These are phyloP conservation scores for Nephrotoma flavescens DNA, from an alignment of 2,888 invertebrate genomes.

Conservation along the genomic window DNA sequence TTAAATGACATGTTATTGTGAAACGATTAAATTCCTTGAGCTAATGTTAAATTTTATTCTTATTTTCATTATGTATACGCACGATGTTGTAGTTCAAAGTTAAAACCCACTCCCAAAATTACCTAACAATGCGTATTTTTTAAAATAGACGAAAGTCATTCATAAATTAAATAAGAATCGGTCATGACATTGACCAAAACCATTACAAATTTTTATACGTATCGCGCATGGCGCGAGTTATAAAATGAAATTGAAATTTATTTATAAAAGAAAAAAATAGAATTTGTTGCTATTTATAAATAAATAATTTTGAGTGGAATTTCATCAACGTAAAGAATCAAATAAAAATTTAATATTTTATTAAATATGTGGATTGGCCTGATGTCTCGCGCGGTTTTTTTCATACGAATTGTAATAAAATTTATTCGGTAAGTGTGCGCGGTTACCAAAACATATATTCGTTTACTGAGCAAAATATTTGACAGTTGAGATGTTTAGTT, in stretches of 20 bases:
- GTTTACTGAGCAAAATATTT: not conserved
- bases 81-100: not conserved
- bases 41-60: no score
- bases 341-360: not conserved
- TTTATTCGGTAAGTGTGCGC: no score
- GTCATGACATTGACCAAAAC: not conserved
- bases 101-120: not conserved
- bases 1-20: no score
- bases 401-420: no score
- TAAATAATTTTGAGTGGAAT: not conserved
- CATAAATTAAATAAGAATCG: not conserved
- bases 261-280: not conserved
- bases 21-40: no score
- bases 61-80: no score
- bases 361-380: not conserved
- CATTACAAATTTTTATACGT: not conserved
- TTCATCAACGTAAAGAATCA: not conserved
- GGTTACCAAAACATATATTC: no score
- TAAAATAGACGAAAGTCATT: not conserved
- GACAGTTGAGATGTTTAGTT: not conserved
- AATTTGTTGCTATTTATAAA: not conserved
- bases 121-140: not conserved
- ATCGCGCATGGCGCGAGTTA: not conserved
- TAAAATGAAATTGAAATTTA: not conserved
- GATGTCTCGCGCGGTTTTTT: not conserved